These are phyloP conservation scores for Nibea albiflora DNA, from an alignment of 2,113 vertebrate species.

Conservation along the genomic window DNA sequence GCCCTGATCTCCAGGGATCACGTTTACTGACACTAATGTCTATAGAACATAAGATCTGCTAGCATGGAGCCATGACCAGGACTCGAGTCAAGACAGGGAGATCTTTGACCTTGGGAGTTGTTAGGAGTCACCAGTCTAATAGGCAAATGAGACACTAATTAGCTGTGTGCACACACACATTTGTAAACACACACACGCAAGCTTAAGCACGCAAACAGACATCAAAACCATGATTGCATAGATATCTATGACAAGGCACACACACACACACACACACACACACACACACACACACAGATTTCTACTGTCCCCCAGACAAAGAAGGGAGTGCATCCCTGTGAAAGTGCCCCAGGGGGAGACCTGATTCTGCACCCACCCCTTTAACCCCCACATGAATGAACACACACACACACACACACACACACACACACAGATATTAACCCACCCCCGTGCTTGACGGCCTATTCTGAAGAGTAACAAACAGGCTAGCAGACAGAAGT, in stretches of 20 bases:
- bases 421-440: conserved; percentile 59
- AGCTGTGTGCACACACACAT: conserved; percentile 32
- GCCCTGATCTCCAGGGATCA: neutral
- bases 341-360: conserved; percentile 70
- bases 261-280: conserved; percentile 37
- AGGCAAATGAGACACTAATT: conserved; percentile 65
- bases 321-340: conserved; percentile 67
- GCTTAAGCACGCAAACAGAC: conserved; percentile 5
- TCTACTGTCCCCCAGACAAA: conserved; percentile 74
- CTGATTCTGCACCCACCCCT: conserved; percentile 73
- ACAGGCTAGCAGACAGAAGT: conserved; percentile 69
- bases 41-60: neutral
- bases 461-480: conserved; percentile 76
- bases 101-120: conserved; percentile 74
- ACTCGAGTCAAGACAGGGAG: conserved; percentile 36
- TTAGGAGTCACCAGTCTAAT: conserved; percentile 55
- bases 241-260: conserved; percentile 12
- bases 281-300: conserved; percentile 41
- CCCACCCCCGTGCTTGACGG: conserved; percentile 70
- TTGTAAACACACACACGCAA: neutral
- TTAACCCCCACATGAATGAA: conserved; percentile 63
- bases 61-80: conserved; percentile 22
- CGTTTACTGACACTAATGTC: neutral
- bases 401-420: conserved; percentile 40
- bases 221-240: conserved; percentile 29